Evolutionary conservation across 2,888 invertebrate genomes (phyloP).

Genomic region (Napeogenes inachia): DNA sequence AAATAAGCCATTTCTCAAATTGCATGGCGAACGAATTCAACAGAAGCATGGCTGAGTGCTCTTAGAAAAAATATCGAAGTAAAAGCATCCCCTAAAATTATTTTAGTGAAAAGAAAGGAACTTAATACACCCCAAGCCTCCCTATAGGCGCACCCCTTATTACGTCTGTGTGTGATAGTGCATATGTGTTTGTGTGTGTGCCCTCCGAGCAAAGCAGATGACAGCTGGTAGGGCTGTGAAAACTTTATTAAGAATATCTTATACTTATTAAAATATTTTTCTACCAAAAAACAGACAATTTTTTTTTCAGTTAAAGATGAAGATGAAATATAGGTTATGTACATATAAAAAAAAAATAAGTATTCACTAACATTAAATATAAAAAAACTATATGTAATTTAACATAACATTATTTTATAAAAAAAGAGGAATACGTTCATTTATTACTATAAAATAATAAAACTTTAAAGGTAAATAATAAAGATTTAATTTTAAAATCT

Average conservation of each 20-base stretch:
- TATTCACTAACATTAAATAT: too few species aligned
- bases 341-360: too few species aligned
- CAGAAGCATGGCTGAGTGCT: slow-evolving; percentile 53
- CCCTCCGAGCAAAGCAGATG: slow-evolving; percentile 62
- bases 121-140: slow-evolving; percentile 75
- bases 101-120: slow-evolving; percentile 78
- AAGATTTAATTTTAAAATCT: neutral
- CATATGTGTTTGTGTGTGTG: slow-evolving; percentile 52
- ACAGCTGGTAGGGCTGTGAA: slow-evolving; percentile 53
- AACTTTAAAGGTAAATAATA: too few species aligned
- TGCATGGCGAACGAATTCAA: slow-evolving; percentile 60
- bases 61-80: slow-evolving; percentile 72
- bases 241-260: slow-evolving; percentile 5
- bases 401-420: too few species aligned
- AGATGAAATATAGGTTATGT: too few species aligned
- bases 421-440: too few species aligned
- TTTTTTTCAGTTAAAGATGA: too few species aligned
- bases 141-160: slow-evolving; percentile 63
- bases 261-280: neutral
- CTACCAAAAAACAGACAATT: too few species aligned
- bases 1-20: slow-evolving; percentile 68
- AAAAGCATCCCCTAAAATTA: slow-evolving; percentile 77
- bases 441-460: too few species aligned
- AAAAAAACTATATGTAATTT: too few species aligned
- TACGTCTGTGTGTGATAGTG: slow-evolving; percentile 37